phyloP scores from a whole-genome alignment of 2,888 invertebrate genomes.

The Dichetophora obliterata region DNA sequence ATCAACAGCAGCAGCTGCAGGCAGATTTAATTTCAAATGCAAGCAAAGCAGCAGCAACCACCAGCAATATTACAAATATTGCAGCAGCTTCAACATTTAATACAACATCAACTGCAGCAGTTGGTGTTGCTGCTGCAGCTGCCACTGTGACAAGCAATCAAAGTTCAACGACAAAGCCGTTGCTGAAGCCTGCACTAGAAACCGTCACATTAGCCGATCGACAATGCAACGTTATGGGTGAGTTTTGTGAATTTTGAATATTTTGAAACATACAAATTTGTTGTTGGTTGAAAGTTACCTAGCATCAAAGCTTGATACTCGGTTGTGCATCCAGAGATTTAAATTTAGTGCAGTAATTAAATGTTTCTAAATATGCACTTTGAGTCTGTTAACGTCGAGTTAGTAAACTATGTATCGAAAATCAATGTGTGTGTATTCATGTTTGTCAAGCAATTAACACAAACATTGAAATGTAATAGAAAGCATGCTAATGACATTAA shows the following conservation, averaged over 20 bases:
- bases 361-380: no score
- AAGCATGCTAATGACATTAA: no score
- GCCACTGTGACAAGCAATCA: constrained; percentile 9
- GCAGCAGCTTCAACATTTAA: constrained; percentile 40
- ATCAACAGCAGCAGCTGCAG: constrained; percentile 49
- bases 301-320: no score
- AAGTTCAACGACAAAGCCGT: constrained; percentile 10
- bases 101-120: constrained; percentile 37
- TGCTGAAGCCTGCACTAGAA: background rate
- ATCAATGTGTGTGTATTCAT: no score
- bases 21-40: constrained; percentile 62
- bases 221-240: constrained; percentile 60
- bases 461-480: no score
- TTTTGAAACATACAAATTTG: no score
- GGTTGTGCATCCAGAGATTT: no score
- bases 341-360: no score
- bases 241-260: constrained; percentile 44
- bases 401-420: no score
- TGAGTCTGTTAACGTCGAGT: no score
- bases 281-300: no score
- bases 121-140: constrained; percentile 12
- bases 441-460: no score
- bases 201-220: constrained; percentile 48
- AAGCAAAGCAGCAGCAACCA: constrained; percentile 52
- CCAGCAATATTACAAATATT: constrained; percentile 29